Base-by-base conservation (phyloP, 2,797 vertebrate species). In the Acropternis orthonyx region DNA sequence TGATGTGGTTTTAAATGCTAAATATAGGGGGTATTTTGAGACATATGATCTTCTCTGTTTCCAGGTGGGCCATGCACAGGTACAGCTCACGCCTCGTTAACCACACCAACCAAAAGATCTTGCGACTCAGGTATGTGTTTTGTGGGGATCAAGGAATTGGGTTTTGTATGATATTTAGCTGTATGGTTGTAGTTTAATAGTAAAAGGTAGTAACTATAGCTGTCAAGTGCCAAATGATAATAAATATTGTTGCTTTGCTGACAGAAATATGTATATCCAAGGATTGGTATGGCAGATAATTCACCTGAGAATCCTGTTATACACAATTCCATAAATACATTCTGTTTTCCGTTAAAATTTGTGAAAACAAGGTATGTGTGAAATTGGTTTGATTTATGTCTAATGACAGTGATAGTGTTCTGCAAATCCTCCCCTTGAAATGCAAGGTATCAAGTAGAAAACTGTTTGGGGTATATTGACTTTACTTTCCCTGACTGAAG, bases 31-130 rank as follows among this genome's bases (percentile, higher is more conserved):
- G 10, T 54, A 26, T 89, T 89, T 82, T 91, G 91, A 94, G 65
- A 94, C 61, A 24, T 49, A n/a, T 5, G 30, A 28, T 92, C 48
- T 96, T 92, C 72, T 97, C 90, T 97, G 51, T 96, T 98, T 97
- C 67, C 97, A 99, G 99, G 99, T 97, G 98, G 98, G 97, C 98
- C 99, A 98, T 99, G 98, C 97, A 99, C 99, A 98, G 98, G 98
- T 97, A 98, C 98, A 88, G 98, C 98, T 97, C 98, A 98, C 88
- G 98, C 98, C 96, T 98, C 98, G 3, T 98, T 98, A 98, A 98
- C 98, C 97, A 98, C 98, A 88, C 98, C 99, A 98, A 98, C 98
- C 98, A 99, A 99, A 98, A 99, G 99, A 97, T 98, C 98, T 91
- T 98, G 98, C 8, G 98, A 99, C 95, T 98, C 99, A 98, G 99